Evolutionary conservation across 2,113 vertebrate species (phyloP).

Genomic region (Cynopterus brachyotis): DNA sequence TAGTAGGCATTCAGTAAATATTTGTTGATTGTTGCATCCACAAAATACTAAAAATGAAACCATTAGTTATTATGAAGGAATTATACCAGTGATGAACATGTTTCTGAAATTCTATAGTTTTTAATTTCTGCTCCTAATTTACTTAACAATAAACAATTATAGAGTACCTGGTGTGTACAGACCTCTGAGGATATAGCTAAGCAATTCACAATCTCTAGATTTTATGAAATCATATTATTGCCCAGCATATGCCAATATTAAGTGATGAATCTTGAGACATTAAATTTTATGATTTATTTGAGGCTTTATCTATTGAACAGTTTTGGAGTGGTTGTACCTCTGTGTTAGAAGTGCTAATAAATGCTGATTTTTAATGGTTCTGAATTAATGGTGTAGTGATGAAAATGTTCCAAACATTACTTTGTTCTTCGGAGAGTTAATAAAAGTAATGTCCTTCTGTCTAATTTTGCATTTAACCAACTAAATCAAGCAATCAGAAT

Average conservation of each 20-base stretch:
- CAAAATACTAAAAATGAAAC: neutral
- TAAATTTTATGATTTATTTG: neutral
- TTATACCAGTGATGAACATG: neutral
- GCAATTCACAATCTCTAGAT: neutral
- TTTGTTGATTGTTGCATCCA: conserved; percentile 1
- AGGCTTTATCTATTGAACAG: neutral
- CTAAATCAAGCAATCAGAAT: neutral
- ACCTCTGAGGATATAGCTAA: neutral
- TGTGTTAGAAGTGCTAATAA: neutral
- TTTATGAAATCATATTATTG: neutral
- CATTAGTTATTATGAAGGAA: neutral
- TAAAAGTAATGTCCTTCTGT: neutral
- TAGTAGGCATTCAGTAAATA: neutral
- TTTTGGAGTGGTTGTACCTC: neutral
- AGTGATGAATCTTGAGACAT: neutral
- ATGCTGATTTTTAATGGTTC: neutral
- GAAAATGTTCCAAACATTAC: neutral
- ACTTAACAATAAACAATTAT: neutral
- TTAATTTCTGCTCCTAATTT: neutral
- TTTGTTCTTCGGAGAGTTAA: conserved; percentile 33
- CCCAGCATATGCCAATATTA: neutral
- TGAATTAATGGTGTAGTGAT: neutral
- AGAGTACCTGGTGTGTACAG: neutral
- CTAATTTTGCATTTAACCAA: conserved; percentile 35
- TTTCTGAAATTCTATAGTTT: conserved; percentile 24